Conservation (phyloP, 2,797 vertebrate genomes). For the Geotrypetes seraphini region DNA sequence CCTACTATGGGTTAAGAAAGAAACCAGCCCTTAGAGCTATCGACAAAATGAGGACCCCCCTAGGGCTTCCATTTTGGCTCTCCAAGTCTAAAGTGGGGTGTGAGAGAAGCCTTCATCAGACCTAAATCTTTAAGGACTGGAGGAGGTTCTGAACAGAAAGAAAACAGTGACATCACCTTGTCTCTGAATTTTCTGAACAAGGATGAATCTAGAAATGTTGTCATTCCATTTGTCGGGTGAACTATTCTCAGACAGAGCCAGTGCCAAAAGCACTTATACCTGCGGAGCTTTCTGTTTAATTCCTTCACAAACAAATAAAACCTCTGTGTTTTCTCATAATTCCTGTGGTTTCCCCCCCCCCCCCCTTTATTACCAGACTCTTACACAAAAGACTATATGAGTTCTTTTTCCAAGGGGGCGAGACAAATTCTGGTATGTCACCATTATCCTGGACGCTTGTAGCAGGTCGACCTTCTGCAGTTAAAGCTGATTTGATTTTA, state of each 20-base stretch:
- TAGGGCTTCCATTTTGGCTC: no score
- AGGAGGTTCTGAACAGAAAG: no score
- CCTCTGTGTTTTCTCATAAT: neutral
- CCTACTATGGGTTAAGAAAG: no score
- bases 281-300: neutral
- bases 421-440: slow-evolving; percentile 4
- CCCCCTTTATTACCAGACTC: neutral
- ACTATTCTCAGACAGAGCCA: accelerated
- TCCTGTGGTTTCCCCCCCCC: neutral
- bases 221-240: no score
- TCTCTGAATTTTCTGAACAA: no score
- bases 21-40: no score
- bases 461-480: neutral
- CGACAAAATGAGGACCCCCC: no score
- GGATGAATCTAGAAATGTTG: no score
- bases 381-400: neutral
- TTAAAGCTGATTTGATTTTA: neutral
- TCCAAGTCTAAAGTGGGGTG: no score
- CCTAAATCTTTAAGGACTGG: no score
- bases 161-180: no score
- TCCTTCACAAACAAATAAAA: neutral
- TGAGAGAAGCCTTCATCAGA: no score
- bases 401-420: slow-evolving; percentile 6
- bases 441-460: neutral
- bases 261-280: neutral